Evolutionary conservation across 2,888 invertebrate genomes (phyloP), one percentile per base, ranked within the genome.

Genomic region (Hanleya hanleyi): DNA sequence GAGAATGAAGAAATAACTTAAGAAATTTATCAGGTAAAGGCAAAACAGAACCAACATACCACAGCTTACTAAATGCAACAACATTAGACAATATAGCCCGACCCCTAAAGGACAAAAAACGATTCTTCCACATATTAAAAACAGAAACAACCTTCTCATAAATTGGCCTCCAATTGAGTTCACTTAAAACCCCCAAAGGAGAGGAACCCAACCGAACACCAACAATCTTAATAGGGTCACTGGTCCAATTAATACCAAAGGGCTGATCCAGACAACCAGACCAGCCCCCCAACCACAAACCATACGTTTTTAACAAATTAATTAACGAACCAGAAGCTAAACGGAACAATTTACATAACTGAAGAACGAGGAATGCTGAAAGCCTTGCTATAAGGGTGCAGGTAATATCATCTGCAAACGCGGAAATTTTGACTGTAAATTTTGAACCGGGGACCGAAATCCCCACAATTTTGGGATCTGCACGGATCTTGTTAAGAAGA

Each of bases 381-480:
- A 51, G 51, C 51, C 51, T 51, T 51, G 12, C n/a, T 18, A 26
- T n/a, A 22, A 51, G 51, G 51, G 26, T 51, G 51, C 51, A 51
- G 51, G 51, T 51, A 51, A 51, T 51, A 51, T 51, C 51, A 51
- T 51, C 51, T 22, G 51, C 51, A 51, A 18, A 51, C 12, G 51
- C 51, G 7, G 51, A n/a, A 12, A 22, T 7, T 22, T 51, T 51
- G 22, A 51, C 51, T n/a, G 7, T 9, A 22, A n/a, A 7, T 51
- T 51, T 51, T 7, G 15, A 51, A 51, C 51, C 51, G 51, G 51
- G 51, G 22, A 22, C n/a, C 26, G 12, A 26, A 51, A 51, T 22
- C 22, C 51, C 51, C 51, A 51, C 12, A 22, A 51, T 51, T 51
- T 51, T 26, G 7, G 51, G 51, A 7, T 51, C 22, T 51, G 51